Evolutionary conservation across 2,797 vertebrate species (phyloP).

Genomic region (Lates japonicus): DNA sequence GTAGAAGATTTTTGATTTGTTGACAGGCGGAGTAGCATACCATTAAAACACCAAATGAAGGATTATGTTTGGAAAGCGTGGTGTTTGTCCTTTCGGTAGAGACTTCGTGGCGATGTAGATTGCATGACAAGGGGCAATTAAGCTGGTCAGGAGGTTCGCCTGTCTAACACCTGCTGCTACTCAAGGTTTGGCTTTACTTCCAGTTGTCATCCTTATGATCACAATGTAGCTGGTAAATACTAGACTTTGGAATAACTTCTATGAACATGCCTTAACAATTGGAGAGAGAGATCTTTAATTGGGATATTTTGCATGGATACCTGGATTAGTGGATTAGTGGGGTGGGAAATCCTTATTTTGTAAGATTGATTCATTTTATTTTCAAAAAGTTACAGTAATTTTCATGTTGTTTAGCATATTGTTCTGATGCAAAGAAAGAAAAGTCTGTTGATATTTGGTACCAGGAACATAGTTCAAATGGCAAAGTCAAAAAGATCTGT

Average conservation of each 20-base stretch:
- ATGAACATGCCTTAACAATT: neutral
- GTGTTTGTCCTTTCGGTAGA: neutral
- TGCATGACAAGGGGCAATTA: neutral
- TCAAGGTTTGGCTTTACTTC: too few species aligned
- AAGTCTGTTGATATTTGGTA: neutral
- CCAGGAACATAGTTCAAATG: neutral
- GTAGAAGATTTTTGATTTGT: neutral
- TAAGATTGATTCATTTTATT: neutral
- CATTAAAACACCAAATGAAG: neutral
- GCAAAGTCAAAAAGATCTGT: neutral
- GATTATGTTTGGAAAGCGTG: neutral
- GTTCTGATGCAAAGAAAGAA: neutral
- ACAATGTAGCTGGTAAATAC: neutral
- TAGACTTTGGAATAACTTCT: neutral
- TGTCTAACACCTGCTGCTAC: neutral
- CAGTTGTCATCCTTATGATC: neutral
- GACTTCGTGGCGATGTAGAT: neutral
- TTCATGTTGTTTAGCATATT: neutral
- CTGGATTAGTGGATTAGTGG: neutral
- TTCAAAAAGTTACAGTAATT: neutral
- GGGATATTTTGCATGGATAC: neutral
- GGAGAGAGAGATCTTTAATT: neutral
- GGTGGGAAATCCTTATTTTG: neutral
- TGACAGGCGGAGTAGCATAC: neutral
- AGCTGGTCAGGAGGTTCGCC: too few species aligned